These are phyloP conservation scores for Oreocharis arfaki DNA, from an alignment of 2,113 vertebrate genomes.

Conservation along the genomic window DNA sequence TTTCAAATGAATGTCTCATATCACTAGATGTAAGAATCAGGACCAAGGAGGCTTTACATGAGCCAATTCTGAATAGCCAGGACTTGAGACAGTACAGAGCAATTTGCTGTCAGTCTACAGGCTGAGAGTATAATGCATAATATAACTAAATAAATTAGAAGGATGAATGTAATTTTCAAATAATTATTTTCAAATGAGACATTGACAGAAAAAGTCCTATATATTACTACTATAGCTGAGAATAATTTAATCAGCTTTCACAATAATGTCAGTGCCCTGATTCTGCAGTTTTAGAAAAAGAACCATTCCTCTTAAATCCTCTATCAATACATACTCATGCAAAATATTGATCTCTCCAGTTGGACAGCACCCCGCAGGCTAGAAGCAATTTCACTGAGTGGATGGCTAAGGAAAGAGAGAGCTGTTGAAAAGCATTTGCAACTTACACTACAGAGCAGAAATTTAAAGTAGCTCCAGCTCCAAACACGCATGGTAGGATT, in stretches of 20 bases:
- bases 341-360: background rate
- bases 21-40: background rate
- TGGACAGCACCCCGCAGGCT: background rate
- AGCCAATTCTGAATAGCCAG: background rate
- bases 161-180: background rate
- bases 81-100: background rate
- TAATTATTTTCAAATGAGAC: background rate
- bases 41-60: background rate
- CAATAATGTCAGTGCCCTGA: background rate
- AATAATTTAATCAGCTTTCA: background rate
- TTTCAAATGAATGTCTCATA: background rate
- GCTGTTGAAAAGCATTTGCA: background rate
- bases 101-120: background rate
- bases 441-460: background rate
- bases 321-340: background rate
- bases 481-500: background rate
- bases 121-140: background rate
- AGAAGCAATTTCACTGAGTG: background rate
- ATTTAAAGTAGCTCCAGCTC: background rate
- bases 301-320: background rate
- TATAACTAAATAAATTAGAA: background rate
- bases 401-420: background rate
- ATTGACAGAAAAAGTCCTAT: background rate
- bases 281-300: background rate
- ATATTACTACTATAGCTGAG: background rate